phyloP scores from a whole-genome alignment of 2,113 vertebrate species.

The Pelmatolapia mariae region DNA sequence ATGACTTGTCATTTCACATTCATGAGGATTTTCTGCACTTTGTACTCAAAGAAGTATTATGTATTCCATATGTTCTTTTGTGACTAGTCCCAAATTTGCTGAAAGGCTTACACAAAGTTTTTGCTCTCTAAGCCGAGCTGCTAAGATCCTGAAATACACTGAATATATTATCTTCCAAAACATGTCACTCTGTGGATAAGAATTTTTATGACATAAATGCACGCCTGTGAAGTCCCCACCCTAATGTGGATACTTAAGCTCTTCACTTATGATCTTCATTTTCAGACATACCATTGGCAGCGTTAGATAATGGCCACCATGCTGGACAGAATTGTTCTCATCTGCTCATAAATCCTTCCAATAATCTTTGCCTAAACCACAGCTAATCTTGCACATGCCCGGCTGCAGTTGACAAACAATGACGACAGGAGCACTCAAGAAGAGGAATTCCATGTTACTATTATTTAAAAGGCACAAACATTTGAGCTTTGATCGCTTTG shows the following conservation, averaged over 20 bases:
- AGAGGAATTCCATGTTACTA: neutral
- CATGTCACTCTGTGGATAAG: neutral
- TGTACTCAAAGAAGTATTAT: neutral
- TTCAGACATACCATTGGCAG: neutral
- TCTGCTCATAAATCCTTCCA: slow-evolving; percentile 29
- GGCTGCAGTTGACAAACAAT: neutral
- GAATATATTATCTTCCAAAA: neutral
- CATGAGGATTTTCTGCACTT: neutral
- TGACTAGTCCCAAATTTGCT: neutral
- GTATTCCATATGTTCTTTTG: neutral
- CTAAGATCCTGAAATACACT: neutral
- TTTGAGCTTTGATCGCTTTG: neutral
- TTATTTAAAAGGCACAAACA: neutral
- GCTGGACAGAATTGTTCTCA: slow-evolving; percentile 17
- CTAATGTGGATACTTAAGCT: neutral
- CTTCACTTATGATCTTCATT: neutral
- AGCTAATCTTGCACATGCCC: slow-evolving; percentile 35
- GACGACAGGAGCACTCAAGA: neutral
- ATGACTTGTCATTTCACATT: neutral
- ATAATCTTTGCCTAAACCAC: slow-evolving; percentile 43
- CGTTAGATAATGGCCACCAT: slow-evolving; percentile 38
- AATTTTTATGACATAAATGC: neutral
- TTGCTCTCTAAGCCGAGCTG: neutral
- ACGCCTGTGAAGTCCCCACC: neutral
- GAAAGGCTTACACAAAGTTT: neutral